phyloP scores from a whole-genome alignment of 2,797 vertebrate species.

The Lophotriccus pileatus region DNA sequence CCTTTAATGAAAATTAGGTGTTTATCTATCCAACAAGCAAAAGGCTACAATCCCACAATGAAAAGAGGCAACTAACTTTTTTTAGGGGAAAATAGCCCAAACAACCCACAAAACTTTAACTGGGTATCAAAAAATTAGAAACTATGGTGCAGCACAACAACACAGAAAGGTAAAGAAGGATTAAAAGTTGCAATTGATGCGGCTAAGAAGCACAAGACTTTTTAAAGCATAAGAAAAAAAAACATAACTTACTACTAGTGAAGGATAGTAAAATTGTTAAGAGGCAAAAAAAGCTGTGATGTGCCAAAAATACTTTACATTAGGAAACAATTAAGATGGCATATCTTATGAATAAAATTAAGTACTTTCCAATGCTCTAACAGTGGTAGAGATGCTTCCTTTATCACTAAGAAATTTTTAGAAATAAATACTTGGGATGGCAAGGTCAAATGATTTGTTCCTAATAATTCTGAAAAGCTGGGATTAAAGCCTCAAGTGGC shows the following conservation, averaged over 20 bases:
- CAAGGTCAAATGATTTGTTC: background rate
- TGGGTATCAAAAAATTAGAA: background rate
- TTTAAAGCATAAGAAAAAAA: background rate
- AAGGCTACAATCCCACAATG: background rate
- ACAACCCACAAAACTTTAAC: background rate
- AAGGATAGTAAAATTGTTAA: background rate
- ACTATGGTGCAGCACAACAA: background rate
- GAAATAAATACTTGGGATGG: background rate
- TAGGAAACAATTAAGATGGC: background rate
- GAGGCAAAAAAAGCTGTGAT: background rate
- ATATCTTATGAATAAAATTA: background rate
- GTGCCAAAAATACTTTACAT: background rate
- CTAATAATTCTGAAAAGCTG: background rate
- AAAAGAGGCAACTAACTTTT: background rate
- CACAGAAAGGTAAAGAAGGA: background rate
- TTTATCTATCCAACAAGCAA: background rate
- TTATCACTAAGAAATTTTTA: background rate
- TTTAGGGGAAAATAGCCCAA: background rate
- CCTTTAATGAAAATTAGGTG: background rate
- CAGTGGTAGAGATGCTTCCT: background rate
- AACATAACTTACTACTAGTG: background rate
- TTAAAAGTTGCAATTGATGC: background rate
- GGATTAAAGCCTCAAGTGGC: background rate
- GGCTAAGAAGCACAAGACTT: background rate
- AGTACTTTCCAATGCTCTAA: background rate